Evolutionary conservation across 2,888 invertebrate species (phyloP).

Genomic region (Gortyna flavago): DNA sequence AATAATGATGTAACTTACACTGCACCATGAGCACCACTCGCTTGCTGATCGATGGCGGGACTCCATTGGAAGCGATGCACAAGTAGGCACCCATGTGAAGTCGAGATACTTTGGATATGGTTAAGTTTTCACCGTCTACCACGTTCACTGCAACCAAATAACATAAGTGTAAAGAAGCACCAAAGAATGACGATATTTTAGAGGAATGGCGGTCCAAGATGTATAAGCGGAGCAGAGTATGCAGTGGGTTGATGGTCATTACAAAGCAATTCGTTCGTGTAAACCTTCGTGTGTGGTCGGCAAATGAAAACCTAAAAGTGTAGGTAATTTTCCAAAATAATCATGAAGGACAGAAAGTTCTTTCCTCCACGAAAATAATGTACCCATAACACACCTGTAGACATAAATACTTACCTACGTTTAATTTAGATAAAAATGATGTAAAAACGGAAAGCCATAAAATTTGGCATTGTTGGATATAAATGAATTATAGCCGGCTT

Average conservation of each 20-base stretch:
- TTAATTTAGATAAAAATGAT: conserved; percentile 33
- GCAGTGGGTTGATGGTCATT: no score
- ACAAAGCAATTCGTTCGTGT: neutral
- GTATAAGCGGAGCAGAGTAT: neutral
- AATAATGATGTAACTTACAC: conserved; percentile 90
- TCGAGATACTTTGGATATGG: conserved; percentile 96
- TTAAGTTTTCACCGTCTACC: conserved; percentile 96
- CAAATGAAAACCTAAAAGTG: neutral
- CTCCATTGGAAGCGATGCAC: conserved; percentile 97
- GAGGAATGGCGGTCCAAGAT: neutral
- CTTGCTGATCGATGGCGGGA: conserved; percentile 97
- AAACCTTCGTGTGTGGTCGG: neutral
- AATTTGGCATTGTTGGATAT: conserved; percentile 44
- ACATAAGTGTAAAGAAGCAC: conserved; percentile 29
- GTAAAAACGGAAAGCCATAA: conserved; percentile 36
- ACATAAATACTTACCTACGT: neutral
- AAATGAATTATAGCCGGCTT: conserved; percentile 50
- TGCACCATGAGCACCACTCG: conserved; percentile 95
- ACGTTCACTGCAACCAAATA: conserved; percentile 93
- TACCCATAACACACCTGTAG: neutral
- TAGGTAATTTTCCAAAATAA: neutral
- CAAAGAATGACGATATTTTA: neutral
- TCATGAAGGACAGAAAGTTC: neutral
- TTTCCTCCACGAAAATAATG: neutral
- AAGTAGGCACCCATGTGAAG: conserved; percentile 98